These are phyloP conservation scores for Drosophila oshimai DNA, from an alignment of 1,140 invertebrate genomes.

Conservation along the genomic window DNA sequence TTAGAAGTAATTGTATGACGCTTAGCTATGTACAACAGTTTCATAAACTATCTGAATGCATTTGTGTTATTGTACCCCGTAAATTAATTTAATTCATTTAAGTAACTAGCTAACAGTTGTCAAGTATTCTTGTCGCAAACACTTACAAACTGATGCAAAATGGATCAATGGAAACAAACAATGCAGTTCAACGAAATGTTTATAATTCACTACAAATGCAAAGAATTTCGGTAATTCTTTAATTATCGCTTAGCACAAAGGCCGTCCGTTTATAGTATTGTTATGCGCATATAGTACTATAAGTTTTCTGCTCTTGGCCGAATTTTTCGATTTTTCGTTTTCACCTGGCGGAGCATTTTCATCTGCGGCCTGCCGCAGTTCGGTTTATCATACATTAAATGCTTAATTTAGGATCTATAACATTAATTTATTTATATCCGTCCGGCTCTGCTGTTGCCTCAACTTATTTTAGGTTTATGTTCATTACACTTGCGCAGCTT, in stretches of 20 bases:
- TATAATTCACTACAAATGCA: slow-evolving; percentile 62
- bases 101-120: slow-evolving; percentile 79
- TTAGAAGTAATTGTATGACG: slow-evolving; percentile 43
- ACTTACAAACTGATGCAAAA: slow-evolving; percentile 70
- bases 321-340: slow-evolving; percentile 3
- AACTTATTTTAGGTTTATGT: slow-evolving; percentile 22
- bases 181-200: slow-evolving; percentile 56
- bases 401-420: slow-evolving; percentile 63
- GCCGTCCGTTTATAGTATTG: slow-evolving; percentile 12
- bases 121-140: slow-evolving; percentile 43
- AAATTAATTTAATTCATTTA: slow-evolving; percentile 69
- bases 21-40: slow-evolving; percentile 79
- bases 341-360: slow-evolving; percentile 38
- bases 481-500: slow-evolving; percentile 41
- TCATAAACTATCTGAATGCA: slow-evolving; percentile 71
- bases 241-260: slow-evolving; percentile 29
- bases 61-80: slow-evolving; percentile 36
- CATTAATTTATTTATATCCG: slow-evolving; percentile 56
- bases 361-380: slow-evolving; percentile 67
- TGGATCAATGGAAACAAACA: slow-evolving; percentile 56
- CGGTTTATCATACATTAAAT: slow-evolving; percentile 59
- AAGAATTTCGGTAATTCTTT: slow-evolving; percentile 12
- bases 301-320: slow-evolving; percentile 25
- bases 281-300: slow-evolving; percentile 29
- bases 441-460: neutral